Evolutionary conservation across 2,888 invertebrate genomes (phyloP), one percentile per base, ranked within the genome.

Genomic region (Ferdinandea cuprea): DNA sequence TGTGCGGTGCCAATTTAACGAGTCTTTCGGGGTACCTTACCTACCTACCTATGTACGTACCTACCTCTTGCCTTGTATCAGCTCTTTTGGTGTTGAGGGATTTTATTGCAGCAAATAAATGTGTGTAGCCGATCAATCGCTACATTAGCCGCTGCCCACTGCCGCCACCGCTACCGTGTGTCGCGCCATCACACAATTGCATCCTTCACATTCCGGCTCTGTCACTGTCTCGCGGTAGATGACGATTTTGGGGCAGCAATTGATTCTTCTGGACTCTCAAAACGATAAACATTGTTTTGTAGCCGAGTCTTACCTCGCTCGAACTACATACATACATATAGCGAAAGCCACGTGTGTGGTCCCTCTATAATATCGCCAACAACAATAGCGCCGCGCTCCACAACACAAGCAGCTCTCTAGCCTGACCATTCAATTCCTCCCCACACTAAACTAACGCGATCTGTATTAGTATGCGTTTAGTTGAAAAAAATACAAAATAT

Each of bases 341-440:
- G 86, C 86, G 86, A 86, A 86, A 86, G 83, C 86, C 78, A 86
- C 83, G 86, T 86, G 86, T 85, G 86, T 86, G 86, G 86, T 86
- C 86, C 59, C 73, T 76, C 72, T 84, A 56, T 46, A 37, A 54
- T 21, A 25, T 66, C 61, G 5, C 9, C 44, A 44, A 44, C 44
- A 37, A 72, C 28, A 61, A 61, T 21, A 44, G 19, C 44, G 44
- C 46, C 54, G 50, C 52, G 35, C 37, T 37, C 37, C 56, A 21
- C 56, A 17, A 13, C 5, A n/a, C 35, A 37, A 9, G 2, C 30
- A 5, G n/a, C n/a, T n/a, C 5, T 9, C n/a, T 13, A 5, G 44
- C 30, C 13, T 50, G 8, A 17, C 68, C 61, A 83, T 68, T 78
- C 72, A 78, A 68, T 30, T 61, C 15, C 7, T 28, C 37, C 40